Base-by-base conservation (phyloP, 2,888 invertebrate species). In the Polyommatus icarus region DNA sequence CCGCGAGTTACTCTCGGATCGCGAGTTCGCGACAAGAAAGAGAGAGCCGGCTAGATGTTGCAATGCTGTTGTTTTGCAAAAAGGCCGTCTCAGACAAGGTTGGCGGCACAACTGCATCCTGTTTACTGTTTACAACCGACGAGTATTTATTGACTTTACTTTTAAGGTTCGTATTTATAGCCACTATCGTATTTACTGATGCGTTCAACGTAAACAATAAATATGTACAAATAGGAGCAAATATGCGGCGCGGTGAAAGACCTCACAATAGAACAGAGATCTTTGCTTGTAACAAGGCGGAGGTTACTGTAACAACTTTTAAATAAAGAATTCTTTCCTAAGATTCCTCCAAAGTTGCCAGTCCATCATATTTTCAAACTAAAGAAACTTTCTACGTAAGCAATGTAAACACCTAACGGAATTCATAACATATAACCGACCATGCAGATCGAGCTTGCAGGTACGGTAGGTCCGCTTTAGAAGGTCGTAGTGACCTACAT, bases 51-150 rank as follows among this genome's bases (percentile, higher is more conserved):
- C 84, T 82, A 80, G 85, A 85, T 89, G 88, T 88, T 87, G 91
- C 88, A 91, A 92, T 85, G 84, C 79, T 85, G 84, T 87, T 89
- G 89, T 89, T 91, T 91, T 90, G 91, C 90, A 89, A 89, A 90
- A 89, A 89, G 88, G 85, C 81, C 84, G 91, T 91, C 89, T 83
- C 87, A 82, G 88, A 90, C 92, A 91, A 92, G 91, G 91, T 88
- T 90, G 89, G 84, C 87, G 86, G 84, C 86, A 86, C 83, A 82
- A 82, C 59, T 36, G 85, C 88, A 89, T 89, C 87, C 85, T 82
- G 83, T 83, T 81, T 77, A 77, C 77, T 71, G 72, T 73, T 77
- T 77, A 61, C 77, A 40, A 75, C 75, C 54, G 24, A 75, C 75
- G 46, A 75, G 54, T 75, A 54, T 75, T 75, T 50, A 54, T 75